Evolutionary conservation across 1,140 invertebrate species (phyloP).

Genomic region (Pseudachorutes palmiensis): DNA sequence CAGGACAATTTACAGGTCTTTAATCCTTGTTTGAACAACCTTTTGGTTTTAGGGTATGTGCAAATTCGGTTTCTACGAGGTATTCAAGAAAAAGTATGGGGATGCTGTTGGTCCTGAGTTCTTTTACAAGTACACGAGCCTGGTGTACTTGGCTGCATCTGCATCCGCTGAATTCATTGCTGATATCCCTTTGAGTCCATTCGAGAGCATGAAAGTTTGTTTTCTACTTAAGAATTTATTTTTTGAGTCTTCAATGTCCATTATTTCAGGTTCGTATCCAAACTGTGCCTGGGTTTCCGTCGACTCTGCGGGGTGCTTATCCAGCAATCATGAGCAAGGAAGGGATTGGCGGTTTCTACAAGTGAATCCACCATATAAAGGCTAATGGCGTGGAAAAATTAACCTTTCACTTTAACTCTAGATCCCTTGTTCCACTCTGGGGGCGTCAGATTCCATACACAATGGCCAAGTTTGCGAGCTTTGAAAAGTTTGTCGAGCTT

Average conservation of each 20-base stretch:
- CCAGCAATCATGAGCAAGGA: constrained; percentile 45
- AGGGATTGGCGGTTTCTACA: constrained; percentile 50
- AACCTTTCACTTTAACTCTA: too few relatives aligned
- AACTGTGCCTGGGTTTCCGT: constrained; percentile 54
- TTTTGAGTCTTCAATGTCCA: too few relatives aligned
- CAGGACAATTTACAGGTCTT: neutral
- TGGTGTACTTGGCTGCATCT: constrained; percentile 54
- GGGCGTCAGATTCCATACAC: constrained; percentile 64
- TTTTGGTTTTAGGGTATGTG: neutral
- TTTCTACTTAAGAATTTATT: too few relatives aligned
- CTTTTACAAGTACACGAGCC: constrained; percentile 52
- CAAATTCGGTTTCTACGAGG: constrained; percentile 78
- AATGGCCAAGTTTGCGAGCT: constrained; percentile 71
- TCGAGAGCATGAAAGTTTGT: constrained; percentile 59
- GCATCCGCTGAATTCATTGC: constrained; percentile 60
- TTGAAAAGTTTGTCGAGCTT: constrained; percentile 61
- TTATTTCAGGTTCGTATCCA: constrained; percentile 57
- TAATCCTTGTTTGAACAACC: neutral
- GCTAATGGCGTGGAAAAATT: too few relatives aligned
- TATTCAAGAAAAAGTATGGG: constrained; percentile 54
- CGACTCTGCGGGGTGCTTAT: constrained; percentile 51
- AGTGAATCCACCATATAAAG: too few relatives aligned
- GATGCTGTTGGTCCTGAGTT: constrained; percentile 53
- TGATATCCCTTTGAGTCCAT: constrained; percentile 56
- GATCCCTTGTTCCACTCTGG: constrained; percentile 59